Conservation (phyloP, 2,797 vertebrate genomes). For the Takifugu ocellatus region DNA sequence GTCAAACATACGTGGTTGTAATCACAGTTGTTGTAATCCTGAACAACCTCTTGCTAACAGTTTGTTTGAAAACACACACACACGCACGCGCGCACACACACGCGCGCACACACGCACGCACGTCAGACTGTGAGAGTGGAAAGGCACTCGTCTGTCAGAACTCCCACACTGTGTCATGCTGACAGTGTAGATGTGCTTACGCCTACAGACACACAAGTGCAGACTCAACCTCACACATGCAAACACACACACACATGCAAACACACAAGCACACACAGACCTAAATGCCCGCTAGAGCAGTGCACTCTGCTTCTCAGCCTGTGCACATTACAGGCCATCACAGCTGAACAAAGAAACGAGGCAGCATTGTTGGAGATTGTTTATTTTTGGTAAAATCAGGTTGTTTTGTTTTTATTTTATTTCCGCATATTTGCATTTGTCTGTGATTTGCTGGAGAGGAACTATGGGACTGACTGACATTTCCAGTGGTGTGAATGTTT, state of each 20-base stretch:
- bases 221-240: slow-evolving; percentile 41
- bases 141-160: slow-evolving; percentile 65
- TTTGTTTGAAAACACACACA: slow-evolving; percentile 32
- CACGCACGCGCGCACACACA: slow-evolving; percentile 1
- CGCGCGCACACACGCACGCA: slow-evolving; percentile 12
- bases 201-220: slow-evolving; percentile 53
- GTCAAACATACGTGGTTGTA: slow-evolving; percentile 26
- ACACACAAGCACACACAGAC: slow-evolving; percentile 21
- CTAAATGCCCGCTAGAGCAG: slow-evolving; percentile 26
- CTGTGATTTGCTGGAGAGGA: slow-evolving; percentile 45
- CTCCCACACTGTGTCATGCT: slow-evolving; percentile 65
- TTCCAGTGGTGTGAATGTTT: slow-evolving; percentile 11
- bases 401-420: slow-evolving; percentile 16
- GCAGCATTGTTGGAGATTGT: slow-evolving; percentile 21
- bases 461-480: slow-evolving; percentile 15
- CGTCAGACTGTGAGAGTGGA: slow-evolving; percentile 39
- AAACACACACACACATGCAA: slow-evolving; percentile 7
- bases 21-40: slow-evolving; percentile 31
- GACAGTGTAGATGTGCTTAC: slow-evolving; percentile 68
- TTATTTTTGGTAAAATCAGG: slow-evolving; percentile 19
- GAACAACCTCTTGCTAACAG: slow-evolving; percentile 39
- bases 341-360: background rate
- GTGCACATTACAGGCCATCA: slow-evolving; percentile 30
- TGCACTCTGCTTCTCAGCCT: slow-evolving; percentile 38
- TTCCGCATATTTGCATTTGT: slow-evolving; percentile 9